Evolutionary conservation across 2,888 invertebrate species (phyloP), one percentile per base, ranked within the genome.

Genomic region (Luffia ferchaultella): DNA sequence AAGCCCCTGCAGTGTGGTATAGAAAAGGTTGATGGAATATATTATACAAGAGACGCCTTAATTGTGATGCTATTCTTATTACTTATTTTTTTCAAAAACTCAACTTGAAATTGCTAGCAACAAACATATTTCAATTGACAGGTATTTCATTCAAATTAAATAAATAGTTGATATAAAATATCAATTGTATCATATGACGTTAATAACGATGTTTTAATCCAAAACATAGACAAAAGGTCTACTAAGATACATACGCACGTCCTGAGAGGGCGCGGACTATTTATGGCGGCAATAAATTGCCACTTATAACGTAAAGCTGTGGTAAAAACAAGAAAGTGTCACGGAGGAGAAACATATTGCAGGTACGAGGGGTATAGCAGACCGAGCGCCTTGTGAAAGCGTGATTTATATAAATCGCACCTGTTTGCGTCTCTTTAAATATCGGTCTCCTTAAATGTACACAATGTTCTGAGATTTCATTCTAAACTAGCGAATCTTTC

Each of bases 241-340:
- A 12, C 30, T 12, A 12, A 30, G 16, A 16, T 16, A n/a, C 16
- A 43, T 16, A 16, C 1, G 43, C 16, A 43, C 43, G 40, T 16
- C 20, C 5, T 20, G 46, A 9, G 16, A 46, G 41, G 15, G 20
- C 45, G 15, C 42, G 44, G 42, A 44, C 43, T 52, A 52, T 52
- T 52, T 52, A 52, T 52, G 47, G 46, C 16, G 16, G 47, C 17
- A 46, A 52, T 52, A 50, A 52, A 52, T 52, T 46, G 49, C 50
- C 47, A 47, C 52, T 52, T 52, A 52, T 52, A 50, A 52, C 52
- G 47, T 52, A 50, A 52, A 52, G 49, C 47, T 42, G 46, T 40
- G 42, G 46, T 46, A 52, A 52, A 52, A 50, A 52, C 47, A 43
- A 49, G 50, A 52, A 52, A 52, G 49, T 46, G 50, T 50, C 50